Evolutionary conservation across 2,797 vertebrate species (phyloP), one percentile per base, ranked within the genome.

Genomic region (Danio choprae): DNA sequence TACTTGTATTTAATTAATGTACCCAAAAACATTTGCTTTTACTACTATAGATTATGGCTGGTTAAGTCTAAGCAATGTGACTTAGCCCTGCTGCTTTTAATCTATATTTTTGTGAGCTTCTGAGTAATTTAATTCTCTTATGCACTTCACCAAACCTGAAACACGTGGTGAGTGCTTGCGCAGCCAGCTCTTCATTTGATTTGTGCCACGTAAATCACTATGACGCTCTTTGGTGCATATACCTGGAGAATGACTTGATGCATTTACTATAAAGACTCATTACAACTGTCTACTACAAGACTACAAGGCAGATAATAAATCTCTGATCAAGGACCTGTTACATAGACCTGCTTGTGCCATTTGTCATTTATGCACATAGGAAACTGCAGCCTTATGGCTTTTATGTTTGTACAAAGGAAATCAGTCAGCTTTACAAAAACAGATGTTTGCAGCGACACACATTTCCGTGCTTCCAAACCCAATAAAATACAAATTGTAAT

Each of bases 261-360:
- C 56, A 48, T 77, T 43, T 22, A 40, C 16, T 80, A 64, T 50
- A 77, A 62, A 86, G 82, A 83, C 56, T 87, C 78, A 83, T 48
- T 51, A 50, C 41, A 13, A 53, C 76, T 83, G 56, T 64, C 41
- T 78, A 83, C 72, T 46, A 36, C 78, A 77, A 36, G 64, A 58
- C 74, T 55, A 55, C 50, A 55, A 2, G 18, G 38, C 56, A 81
- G 68, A 74, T 58, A 2, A 46, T 53, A 62, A 29, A 71, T 79
- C 76, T 29, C 7, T 38, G 62, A 79, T 64, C 22, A 65, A 62
- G 7, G 40, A 74, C 63, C 44, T 60, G 29, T 70, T 82, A 79
- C 85, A 29, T 36, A 79, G 43, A 43, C 29, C 16, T 16, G 22
- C 22, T 68, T 60, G 55, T 46, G 53, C 29, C 29, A 63, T 80